Conservation (phyloP, 2,888 invertebrate genomes). For the Pilophorus perplexus region DNA sequence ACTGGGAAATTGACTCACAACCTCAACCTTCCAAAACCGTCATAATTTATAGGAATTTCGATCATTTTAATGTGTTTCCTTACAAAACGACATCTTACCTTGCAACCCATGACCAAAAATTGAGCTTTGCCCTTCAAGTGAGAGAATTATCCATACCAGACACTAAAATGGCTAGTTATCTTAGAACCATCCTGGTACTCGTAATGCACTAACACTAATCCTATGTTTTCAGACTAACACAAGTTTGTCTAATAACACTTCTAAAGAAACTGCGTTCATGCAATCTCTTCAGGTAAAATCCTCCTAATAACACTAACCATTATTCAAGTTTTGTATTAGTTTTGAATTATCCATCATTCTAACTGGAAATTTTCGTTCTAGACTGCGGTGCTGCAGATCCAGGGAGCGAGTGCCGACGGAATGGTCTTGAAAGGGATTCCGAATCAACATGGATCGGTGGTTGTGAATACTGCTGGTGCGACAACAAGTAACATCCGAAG, state of each 20-base stretch:
- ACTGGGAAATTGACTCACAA: too few species aligned
- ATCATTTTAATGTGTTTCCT: too few species aligned
- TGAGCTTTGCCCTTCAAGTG: too few species aligned
- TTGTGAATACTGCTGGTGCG: conserved; percentile 45
- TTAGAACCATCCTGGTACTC: too few species aligned
- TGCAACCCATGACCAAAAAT: too few species aligned
- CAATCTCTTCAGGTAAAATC: conserved; percentile 47
- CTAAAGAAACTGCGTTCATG: conserved; percentile 47
- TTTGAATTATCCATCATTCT: too few species aligned
- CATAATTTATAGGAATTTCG: too few species aligned
- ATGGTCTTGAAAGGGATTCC: conserved; percentile 48
- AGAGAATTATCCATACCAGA: too few species aligned
- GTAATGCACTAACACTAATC: conserved; percentile 13
- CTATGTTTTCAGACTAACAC: conserved; percentile 47
- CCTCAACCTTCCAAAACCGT: too few species aligned
- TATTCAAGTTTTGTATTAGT: too few species aligned
- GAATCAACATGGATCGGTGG: conserved; percentile 40
- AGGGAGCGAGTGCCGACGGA: conserved; percentile 47
- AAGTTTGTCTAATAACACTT: conserved; percentile 44
- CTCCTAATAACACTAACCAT: background rate
- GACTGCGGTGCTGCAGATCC: conserved; percentile 49
- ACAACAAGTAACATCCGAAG: conserved; percentile 40
- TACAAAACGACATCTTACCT: too few species aligned
- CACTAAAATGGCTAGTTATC: too few species aligned
- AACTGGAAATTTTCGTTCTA: conserved; percentile 43